Evolutionary conservation across 2,888 invertebrate genomes (phyloP).

Genomic region (Dryadula phaetusa): DNA sequence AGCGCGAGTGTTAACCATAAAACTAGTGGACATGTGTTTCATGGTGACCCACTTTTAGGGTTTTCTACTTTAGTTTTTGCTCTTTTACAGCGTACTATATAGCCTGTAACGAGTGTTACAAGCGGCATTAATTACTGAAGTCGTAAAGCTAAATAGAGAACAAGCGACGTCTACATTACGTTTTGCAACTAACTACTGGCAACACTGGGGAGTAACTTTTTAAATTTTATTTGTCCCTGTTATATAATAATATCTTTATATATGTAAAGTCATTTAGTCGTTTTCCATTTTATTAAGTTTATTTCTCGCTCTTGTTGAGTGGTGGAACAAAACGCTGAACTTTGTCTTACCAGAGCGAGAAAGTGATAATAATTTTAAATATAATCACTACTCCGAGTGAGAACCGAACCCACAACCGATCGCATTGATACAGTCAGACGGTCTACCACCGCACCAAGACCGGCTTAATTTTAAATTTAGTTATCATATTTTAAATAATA

Average conservation of each 20-base stretch:
- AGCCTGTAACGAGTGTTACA: constrained; percentile 24
- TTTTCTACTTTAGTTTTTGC: constrained; percentile 39
- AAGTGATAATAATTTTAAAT: too few relatives aligned
- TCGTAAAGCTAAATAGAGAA: constrained; percentile 30
- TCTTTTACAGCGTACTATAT: constrained; percentile 21
- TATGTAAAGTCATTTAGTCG: too few relatives aligned
- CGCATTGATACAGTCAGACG: too few relatives aligned
- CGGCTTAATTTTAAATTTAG: too few relatives aligned
- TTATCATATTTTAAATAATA: too few relatives aligned
- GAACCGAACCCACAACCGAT: too few relatives aligned
- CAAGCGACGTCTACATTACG: constrained; percentile 15
- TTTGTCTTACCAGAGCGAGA: too few relatives aligned
- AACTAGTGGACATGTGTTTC: constrained; percentile 36
- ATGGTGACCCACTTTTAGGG: constrained; percentile 40
- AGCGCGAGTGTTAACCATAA: constrained; percentile 16
- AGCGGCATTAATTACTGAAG: constrained; percentile 27
- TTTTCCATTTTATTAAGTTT: too few relatives aligned
- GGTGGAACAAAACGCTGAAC: too few relatives aligned
- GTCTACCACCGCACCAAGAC: too few relatives aligned
- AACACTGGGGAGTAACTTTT: constrained; percentile 1
- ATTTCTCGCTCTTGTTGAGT: too few relatives aligned
- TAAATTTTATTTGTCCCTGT: neutral
- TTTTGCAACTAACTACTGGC: constrained; percentile 10
- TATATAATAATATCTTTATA: neutral
- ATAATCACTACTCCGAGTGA: too few relatives aligned